A percentile compares a stretch with the other conserved stretches of the same genome.
Evolutionary conservation across 2,888 invertebrate genomes (phyloP).

Genomic region (Ochlodes sylvanus): DNA sequence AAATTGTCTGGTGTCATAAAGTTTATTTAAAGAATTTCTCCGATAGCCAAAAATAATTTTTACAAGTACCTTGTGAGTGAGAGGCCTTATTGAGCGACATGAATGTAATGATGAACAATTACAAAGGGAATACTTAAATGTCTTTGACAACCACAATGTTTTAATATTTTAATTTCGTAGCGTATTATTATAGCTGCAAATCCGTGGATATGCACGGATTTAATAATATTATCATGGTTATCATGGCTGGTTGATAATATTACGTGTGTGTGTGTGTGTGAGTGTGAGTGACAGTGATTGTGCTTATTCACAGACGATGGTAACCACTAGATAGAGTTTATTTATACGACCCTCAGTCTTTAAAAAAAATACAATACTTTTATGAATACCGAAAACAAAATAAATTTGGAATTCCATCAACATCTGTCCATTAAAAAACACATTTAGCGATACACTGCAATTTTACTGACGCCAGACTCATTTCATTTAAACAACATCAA

Average conservation of each 20-base stretch:
- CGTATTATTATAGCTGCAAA: conserved; percentile 10
- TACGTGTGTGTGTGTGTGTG: no score
- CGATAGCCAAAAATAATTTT: no score
- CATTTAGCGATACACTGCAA: conserved; percentile 31
- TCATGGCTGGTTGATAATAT: no score
- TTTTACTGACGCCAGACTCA: conserved; percentile 23
- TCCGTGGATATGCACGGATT: background rate
- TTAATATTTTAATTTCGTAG: conserved; percentile 21
- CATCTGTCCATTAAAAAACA: conserved; percentile 33
- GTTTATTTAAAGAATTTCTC: background rate
- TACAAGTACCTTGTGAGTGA: background rate
- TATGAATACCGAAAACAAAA: conserved; percentile 16
- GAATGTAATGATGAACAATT: conserved; percentile 28
- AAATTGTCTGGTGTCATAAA: no score
- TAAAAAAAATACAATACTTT: background rate
- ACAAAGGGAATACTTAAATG: conserved; percentile 14
- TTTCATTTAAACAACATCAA: conserved; percentile 31
- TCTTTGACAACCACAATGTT: background rate
- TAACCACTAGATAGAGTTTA: no score
- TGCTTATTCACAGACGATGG: no score
- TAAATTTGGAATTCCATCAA: conserved; percentile 34
- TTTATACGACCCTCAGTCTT: no score
- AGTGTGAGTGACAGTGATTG: no score
- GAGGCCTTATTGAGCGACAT: conserved; percentile 2
- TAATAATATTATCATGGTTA: background rate